Conservation (phyloP, 2,113 vertebrate genomes). For the Trogon surrucura region DNA sequence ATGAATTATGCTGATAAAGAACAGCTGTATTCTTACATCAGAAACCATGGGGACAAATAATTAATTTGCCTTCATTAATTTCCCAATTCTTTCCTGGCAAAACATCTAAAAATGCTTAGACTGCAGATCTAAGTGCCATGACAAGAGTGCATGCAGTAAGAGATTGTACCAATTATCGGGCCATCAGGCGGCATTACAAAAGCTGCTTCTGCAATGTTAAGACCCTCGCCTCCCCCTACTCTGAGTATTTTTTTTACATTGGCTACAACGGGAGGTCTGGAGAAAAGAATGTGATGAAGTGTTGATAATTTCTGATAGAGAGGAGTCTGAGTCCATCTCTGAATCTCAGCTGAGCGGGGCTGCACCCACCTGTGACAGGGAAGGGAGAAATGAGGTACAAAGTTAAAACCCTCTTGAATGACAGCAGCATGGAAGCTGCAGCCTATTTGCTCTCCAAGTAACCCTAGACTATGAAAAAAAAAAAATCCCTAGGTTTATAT, state of each 20-base stretch:
- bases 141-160: neutral
- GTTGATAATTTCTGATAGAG: neutral
- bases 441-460: neutral
- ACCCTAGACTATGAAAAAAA: neutral
- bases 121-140: constrained; percentile 6
- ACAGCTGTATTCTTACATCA: constrained; percentile 51
- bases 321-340: neutral
- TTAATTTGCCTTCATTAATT: constrained; percentile 53
- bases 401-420: neutral
- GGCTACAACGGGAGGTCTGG: neutral
- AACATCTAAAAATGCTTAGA: constrained; percentile 28
- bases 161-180: neutral
- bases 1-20: constrained; percentile 49
- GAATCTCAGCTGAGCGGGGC: neutral
- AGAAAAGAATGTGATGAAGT: neutral
- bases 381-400: neutral
- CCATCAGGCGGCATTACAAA: neutral
- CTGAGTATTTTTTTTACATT: neutral
- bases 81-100: constrained; percentile 25
- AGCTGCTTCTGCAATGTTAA: neutral
- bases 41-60: constrained; percentile 49
- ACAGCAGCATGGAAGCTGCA: neutral
- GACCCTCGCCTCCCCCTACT: neutral
- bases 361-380: neutral
- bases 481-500: neutral